These are phyloP conservation scores for Zalophus californianus DNA, from an alignment of 2,797 vertebrate species.

Conservation along the genomic window DNA sequence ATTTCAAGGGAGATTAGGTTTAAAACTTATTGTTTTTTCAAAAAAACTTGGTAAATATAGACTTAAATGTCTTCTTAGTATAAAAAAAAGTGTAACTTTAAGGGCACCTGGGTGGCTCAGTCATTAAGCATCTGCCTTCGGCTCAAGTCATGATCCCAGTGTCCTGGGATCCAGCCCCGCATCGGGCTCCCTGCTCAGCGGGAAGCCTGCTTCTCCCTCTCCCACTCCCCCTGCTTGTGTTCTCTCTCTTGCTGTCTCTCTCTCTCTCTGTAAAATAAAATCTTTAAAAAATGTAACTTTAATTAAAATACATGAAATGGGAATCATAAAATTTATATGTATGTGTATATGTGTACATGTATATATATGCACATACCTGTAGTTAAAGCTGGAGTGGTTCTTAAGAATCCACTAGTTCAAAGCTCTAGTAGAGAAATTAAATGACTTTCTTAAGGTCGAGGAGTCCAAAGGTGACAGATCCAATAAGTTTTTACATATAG, in stretches of 20 bases:
- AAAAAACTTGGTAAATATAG: not conserved
- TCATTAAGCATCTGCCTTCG: too few relatives aligned
- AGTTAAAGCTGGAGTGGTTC: not conserved
- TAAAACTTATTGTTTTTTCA: not conserved
- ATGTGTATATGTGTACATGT: too few relatives aligned
- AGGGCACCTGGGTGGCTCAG: too few relatives aligned
- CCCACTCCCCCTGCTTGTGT: too few relatives aligned
- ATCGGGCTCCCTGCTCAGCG: too few relatives aligned
- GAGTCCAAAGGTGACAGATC: not conserved
- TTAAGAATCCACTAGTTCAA: conserved; percentile 38
- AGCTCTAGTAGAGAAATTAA: not conserved
- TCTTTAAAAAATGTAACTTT: not conserved
- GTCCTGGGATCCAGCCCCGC: too few relatives aligned
- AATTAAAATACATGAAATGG: not conserved
- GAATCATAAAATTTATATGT: not conserved
- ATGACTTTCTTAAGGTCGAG: not conserved
- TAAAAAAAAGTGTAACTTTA: not conserved
- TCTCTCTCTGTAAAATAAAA: too few relatives aligned
- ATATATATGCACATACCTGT: not conserved
- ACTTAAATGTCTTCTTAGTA: not conserved
- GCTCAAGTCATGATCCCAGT: too few relatives aligned
- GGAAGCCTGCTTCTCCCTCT: too few relatives aligned
- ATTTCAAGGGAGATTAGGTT: not conserved
- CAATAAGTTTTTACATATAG: not conserved
- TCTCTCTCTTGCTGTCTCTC: too few relatives aligned